phyloP scores from a whole-genome alignment of 2,113 vertebrate species.

The Penelope pileata region DNA sequence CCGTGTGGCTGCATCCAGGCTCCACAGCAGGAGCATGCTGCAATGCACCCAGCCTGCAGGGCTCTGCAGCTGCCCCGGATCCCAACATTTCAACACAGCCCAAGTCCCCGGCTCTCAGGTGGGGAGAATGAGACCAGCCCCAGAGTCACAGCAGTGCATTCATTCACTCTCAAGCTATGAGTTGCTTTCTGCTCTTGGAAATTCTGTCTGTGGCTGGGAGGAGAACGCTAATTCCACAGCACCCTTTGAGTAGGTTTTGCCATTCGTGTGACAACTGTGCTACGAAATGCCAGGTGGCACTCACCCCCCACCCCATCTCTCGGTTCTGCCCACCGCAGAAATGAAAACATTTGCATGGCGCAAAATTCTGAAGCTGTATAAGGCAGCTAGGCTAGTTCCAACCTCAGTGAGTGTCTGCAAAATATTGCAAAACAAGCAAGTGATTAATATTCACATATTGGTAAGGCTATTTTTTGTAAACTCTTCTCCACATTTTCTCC shows the following conservation, averaged over 20 bases:
- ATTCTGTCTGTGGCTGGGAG: background rate
- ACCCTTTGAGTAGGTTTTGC: conserved; percentile 28
- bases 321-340: background rate
- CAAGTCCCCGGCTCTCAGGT: too few relatives aligned
- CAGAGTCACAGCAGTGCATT: background rate
- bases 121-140: background rate
- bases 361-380: background rate
- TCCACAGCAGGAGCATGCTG: background rate
- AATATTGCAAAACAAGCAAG: background rate
- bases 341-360: background rate
- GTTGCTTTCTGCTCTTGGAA: background rate
- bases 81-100: background rate
- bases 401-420: background rate
- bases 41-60: background rate
- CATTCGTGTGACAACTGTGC: background rate
- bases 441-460: background rate
- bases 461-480: background rate
- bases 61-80: background rate
- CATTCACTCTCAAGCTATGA: background rate
- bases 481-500: background rate
- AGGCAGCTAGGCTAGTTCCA: background rate
- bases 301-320: conserved; percentile 16
- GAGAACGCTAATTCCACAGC: background rate
- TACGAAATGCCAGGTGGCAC: background rate
- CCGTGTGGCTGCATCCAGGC: background rate